Conservation (phyloP, 2,797 vertebrate genomes). For the Sparidentex hasta region DNA sequence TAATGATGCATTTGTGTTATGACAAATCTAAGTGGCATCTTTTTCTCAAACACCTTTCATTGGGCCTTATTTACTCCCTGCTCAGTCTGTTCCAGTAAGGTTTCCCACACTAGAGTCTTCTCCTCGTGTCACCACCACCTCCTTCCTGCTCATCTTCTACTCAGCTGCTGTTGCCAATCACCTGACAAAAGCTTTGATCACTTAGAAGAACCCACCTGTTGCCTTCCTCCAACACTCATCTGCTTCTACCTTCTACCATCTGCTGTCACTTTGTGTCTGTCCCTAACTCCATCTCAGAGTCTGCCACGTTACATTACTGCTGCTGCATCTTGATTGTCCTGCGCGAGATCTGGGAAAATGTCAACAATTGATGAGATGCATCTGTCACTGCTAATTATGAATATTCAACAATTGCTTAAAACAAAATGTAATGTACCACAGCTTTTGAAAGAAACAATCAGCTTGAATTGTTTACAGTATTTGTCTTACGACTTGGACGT, state of each 20-base stretch:
- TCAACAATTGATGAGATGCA: not conserved
- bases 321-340: not conserved
- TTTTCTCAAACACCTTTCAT: not conserved
- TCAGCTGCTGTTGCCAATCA: slow-evolving; percentile 66
- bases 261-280: slow-evolving; percentile 31
- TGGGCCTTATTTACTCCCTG: not conserved
- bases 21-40: not conserved
- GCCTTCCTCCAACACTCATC: slow-evolving; percentile 9
- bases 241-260: slow-evolving; percentile 37
- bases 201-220: slow-evolving; percentile 58
- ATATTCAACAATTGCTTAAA: not conserved
- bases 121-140: not conserved
- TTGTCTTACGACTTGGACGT: not conserved
- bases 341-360: not conserved
- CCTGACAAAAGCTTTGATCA: slow-evolving; percentile 42
- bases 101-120: slow-evolving; percentile 15
- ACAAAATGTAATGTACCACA: not conserved
- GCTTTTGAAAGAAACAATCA: not conserved
- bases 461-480: not conserved
- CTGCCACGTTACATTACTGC: not conserved
- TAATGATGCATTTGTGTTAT: not conserved
- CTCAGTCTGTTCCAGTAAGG: slow-evolving; percentile 23
- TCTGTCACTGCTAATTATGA: not conserved
- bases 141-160: slow-evolving; percentile 26
- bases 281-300: not conserved